phyloP scores from a whole-genome alignment of 2,888 invertebrate species.

The Trichopria drosophilae region DNA sequence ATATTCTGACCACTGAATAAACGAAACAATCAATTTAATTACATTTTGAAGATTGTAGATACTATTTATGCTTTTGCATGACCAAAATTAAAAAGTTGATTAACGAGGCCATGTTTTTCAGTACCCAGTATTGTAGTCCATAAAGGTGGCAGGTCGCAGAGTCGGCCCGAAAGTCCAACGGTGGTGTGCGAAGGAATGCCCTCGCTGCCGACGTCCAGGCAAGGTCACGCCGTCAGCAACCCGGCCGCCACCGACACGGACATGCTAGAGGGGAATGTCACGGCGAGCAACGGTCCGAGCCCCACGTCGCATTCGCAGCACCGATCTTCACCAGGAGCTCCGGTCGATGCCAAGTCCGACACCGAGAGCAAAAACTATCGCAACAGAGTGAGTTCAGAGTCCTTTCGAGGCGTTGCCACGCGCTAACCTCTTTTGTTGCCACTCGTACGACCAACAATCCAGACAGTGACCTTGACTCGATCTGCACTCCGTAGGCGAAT shows the following conservation, averaged over 20 bases:
- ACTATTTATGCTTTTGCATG: too few species aligned
- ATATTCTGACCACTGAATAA: too few species aligned
- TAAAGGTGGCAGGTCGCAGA: slow-evolving; percentile 51
- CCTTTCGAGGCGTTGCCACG: too few species aligned
- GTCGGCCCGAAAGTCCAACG: slow-evolving; percentile 51
- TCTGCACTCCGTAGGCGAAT: slow-evolving; percentile 61
- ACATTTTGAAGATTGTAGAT: too few species aligned
- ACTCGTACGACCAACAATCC: too few species aligned
- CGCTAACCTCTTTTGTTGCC: too few species aligned
- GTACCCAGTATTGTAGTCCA: slow-evolving; percentile 57
- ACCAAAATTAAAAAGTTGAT: too few species aligned
- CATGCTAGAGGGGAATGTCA: slow-evolving; percentile 56
- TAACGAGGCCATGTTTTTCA: slow-evolving; percentile 41
- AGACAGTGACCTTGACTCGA: background rate
- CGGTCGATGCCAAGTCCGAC: slow-evolving; percentile 39
- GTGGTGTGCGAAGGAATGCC: slow-evolving; percentile 52
- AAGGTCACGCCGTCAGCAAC: slow-evolving; percentile 46
- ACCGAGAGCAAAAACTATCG: slow-evolving; percentile 52
- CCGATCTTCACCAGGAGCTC: slow-evolving; percentile 32
- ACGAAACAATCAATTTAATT: too few species aligned
- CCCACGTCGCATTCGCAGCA: slow-evolving; percentile 31
- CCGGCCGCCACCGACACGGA: slow-evolving; percentile 48
- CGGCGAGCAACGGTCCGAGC: slow-evolving; percentile 44
- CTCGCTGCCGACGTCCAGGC: slow-evolving; percentile 52
- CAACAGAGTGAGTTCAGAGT: slow-evolving; percentile 46